Evolutionary conservation across 2,888 invertebrate species (phyloP).

Genomic region (Agriopis aurantiaria): DNA sequence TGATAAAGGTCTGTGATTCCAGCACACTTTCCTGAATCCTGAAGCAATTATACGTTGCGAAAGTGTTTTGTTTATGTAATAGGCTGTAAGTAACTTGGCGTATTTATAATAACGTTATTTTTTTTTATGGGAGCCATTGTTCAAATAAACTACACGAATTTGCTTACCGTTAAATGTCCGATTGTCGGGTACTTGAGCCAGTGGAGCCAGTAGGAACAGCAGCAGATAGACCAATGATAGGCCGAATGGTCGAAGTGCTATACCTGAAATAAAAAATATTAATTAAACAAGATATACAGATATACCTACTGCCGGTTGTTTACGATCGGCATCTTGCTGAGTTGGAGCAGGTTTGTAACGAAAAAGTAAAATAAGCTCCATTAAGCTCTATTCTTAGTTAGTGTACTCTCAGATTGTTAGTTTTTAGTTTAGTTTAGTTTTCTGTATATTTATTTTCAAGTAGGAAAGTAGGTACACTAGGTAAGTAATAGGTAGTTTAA

Average conservation of each 20-base stretch:
- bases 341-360: too few relatives aligned
- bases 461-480: too few relatives aligned
- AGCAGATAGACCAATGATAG: conserved; percentile 93
- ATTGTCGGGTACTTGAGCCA: conserved; percentile 90
- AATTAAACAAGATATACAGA: not conserved
- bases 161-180: conserved; percentile 88
- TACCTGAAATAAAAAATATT: conserved; percentile 87
- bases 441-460: too few relatives aligned
- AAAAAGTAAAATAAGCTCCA: too few relatives aligned
- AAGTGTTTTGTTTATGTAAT: conserved; percentile 18
- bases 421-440: too few relatives aligned
- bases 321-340: too few relatives aligned
- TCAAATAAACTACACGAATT: conserved; percentile 2
- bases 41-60: conserved; percentile 15
- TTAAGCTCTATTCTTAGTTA: too few relatives aligned
- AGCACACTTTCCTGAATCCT: conserved; percentile 21
- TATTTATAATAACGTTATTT: conserved; percentile 25
- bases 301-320: too few relatives aligned
- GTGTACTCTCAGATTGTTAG: too few relatives aligned
- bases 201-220: conserved; percentile 91
- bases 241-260: conserved; percentile 92
- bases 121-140: conserved; percentile 3
- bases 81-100: conserved; percentile 27
- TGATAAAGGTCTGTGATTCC: not conserved
- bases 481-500: too few relatives aligned